Evolutionary conservation across 2,113 vertebrate genomes (phyloP).

Genomic region (Conger conger): DNA sequence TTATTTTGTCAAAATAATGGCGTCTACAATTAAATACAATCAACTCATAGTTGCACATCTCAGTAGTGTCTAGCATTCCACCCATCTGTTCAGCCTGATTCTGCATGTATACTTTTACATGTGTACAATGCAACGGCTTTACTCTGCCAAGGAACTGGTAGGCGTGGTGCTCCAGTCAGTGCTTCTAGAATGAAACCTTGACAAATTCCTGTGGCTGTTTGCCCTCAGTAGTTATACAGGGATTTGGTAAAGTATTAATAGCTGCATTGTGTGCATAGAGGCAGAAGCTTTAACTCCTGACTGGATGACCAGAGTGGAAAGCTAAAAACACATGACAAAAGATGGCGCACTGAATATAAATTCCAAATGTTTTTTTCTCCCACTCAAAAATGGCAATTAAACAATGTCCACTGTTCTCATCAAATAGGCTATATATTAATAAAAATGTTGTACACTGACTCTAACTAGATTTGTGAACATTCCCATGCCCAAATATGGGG

Average conservation of each 20-base stretch:
- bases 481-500: too few species aligned
- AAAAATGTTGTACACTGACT: too few species aligned
- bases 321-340: not conserved
- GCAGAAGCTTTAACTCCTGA: not conserved
- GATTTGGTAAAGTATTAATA: not conserved
- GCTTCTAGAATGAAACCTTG: not conserved
- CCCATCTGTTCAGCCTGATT: not conserved
- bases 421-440: too few species aligned
- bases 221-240: not conserved
- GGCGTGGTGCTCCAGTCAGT: not conserved
- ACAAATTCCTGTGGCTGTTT: not conserved
- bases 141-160: not conserved
- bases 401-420: not conserved
- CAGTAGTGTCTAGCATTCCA: not conserved
- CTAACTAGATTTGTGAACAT: too few species aligned
- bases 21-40: not conserved
- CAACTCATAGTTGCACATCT: not conserved
- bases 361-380: too few species aligned
- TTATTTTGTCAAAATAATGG: not conserved
- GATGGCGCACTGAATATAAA: not conserved
- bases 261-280: slow-evolving; percentile 4
- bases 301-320: not conserved
- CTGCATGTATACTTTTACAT: not conserved
- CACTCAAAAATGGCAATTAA: not conserved
- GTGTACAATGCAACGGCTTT: not conserved